Percentiles rank a stretch among this genome's conserved stretches.
Evolutionary conservation across 2,888 invertebrate genomes (phyloP).

Genomic region (Sepioteuthis lessoniana): DNA sequence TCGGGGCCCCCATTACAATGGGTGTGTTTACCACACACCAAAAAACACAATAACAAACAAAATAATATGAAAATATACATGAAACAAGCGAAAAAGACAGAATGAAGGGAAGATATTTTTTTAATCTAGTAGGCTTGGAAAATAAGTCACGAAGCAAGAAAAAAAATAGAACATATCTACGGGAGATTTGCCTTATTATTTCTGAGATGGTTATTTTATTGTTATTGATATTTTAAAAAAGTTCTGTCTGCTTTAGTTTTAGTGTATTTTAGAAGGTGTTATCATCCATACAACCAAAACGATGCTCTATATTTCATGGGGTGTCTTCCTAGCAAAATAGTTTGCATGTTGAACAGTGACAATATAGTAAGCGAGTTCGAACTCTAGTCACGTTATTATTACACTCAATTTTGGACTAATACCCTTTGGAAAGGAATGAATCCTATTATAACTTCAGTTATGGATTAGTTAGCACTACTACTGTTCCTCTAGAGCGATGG

Average conservation of each 20-base stretch:
- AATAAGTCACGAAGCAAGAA: not conserved
- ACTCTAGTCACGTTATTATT: too few species aligned
- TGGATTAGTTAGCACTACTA: too few species aligned
- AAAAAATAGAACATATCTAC: not conserved
- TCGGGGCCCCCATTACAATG: constrained; percentile 33
- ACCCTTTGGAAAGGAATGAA: too few species aligned
- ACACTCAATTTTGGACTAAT: too few species aligned
- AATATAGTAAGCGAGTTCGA: too few species aligned
- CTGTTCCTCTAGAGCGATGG: too few species aligned
- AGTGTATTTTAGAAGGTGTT: not conserved
- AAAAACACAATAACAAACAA: not conserved
- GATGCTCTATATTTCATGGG: too few species aligned
- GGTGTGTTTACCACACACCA: constrained; percentile 23
- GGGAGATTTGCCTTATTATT: not conserved
- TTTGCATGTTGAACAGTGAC: too few species aligned
- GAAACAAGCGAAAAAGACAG: not conserved
- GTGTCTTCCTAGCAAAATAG: too few species aligned
- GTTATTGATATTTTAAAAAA: not conserved
- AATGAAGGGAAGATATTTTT: not conserved
- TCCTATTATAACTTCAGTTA: too few species aligned
- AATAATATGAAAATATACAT: not conserved
- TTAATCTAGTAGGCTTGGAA: not conserved
- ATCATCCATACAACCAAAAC: not conserved
- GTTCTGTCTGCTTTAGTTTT: not conserved
- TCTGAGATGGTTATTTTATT: not conserved